Evolutionary conservation across 1,140 invertebrate genomes (phyloP).

Genomic region (Campoletis sonorensis): DNA sequence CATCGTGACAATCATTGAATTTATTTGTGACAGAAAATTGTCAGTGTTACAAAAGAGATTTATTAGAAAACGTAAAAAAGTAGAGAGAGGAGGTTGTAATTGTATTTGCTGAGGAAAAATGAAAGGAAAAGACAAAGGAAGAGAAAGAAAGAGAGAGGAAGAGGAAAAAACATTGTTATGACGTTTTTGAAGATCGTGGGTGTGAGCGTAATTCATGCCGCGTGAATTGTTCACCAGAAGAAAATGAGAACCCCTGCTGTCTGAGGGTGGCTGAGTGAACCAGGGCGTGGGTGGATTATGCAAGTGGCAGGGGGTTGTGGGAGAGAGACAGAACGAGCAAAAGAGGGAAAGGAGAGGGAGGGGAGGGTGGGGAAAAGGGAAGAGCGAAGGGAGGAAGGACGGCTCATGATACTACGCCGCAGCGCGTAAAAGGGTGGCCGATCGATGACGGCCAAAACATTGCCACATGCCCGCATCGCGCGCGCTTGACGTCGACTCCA

Average conservation of each 20-base stretch:
- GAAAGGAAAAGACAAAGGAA: too few relatives aligned
- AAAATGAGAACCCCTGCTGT: conserved; percentile 68
- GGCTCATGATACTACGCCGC: conserved; percentile 68
- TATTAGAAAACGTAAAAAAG: not conserved
- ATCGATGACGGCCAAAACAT: conserved; percentile 77
- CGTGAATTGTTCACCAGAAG: not conserved
- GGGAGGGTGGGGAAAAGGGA: conserved; percentile 40
- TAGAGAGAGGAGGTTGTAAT: too few relatives aligned
- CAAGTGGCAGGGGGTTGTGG: conserved; percentile 53
- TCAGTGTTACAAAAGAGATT: too few relatives aligned
- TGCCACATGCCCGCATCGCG: conserved; percentile 72
- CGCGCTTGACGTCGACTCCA: conserved; percentile 41
- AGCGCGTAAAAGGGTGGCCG: conserved; percentile 63
- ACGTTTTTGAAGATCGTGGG: conserved; percentile 4
- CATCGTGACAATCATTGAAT: too few relatives aligned
- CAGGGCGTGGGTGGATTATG: conserved; percentile 73
- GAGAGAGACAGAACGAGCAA: conserved; percentile 22
- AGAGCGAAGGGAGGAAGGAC: conserved; percentile 47
- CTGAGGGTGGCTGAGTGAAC: conserved; percentile 71
- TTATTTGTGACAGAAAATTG: too few relatives aligned
- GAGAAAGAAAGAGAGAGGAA: too few relatives aligned
- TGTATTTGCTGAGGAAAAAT: too few relatives aligned
- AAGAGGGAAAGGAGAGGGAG: conserved; percentile 18
- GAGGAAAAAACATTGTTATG: not conserved
- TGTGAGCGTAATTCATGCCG: not conserved